Evolutionary conservation across 1,140 invertebrate species (phyloP), one percentile per base, ranked within the genome.

Genomic region (Cepaea nemoralis): DNA sequence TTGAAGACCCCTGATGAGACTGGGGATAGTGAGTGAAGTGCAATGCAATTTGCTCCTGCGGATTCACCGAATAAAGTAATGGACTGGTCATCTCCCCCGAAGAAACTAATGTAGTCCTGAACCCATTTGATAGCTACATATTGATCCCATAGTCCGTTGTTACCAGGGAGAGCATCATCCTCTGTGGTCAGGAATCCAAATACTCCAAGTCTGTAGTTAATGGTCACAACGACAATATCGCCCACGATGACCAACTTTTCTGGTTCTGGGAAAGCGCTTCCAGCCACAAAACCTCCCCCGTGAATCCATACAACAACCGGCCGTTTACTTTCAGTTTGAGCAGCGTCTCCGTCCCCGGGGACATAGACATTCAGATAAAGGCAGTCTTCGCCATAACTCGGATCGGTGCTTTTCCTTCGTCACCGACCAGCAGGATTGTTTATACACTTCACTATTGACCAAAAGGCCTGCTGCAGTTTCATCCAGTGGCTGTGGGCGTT

Each of bases 101-200:
- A 99, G 81, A 92, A 93, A 74, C 93, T 93, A 42, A 98, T 96
- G 91, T 98, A 98, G 76, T 97, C 95, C 84, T 96, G 93, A 0
- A 99, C 94, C 97, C 78, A 80, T 31, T 59, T 80, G 27, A 80
- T 50, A 22, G 78, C 78, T 69, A 80, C 39, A 14, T 48, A 97
- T 91, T 98, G 96, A 92, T 99, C 98, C 67, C 98, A 92, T 84
- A 99, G 94, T 16, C 97, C 98, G 92, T 98, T 99, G 92, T 99
- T 99, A 35, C 97, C 97, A 0, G 96, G 96, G 14, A 96, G 97
- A 88, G 96, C 95, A 82, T 95, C 94, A 91, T 99, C 97, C 0
- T 93, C 95, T 1, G 97, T 98, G 69, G 96, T 96, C 0, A 99
- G 91, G 91, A 98, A 98, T 59, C 97, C 96, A 95, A 86, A 10